phyloP scores from a whole-genome alignment of 1,140 invertebrate genomes.

The Campoletis sonorensis region DNA sequence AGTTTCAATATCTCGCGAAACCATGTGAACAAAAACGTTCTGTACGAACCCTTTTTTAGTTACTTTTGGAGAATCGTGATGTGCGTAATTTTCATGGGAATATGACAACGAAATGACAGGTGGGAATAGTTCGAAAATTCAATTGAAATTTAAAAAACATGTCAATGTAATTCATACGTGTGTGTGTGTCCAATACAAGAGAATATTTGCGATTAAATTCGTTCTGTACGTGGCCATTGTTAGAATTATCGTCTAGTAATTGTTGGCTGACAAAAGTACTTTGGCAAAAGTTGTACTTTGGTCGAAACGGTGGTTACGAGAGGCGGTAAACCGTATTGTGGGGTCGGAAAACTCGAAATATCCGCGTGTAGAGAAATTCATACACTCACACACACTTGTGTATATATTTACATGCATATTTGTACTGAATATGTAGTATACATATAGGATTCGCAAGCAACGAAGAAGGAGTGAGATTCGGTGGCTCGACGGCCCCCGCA shows the following conservation, averaged over 20 bases:
- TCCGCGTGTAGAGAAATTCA: background rate
- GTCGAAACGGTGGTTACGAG: background rate
- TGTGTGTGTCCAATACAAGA: too few species aligned
- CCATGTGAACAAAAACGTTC: too few species aligned
- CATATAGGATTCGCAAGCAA: conserved; percentile 20
- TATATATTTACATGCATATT: background rate
- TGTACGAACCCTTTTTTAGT: too few species aligned
- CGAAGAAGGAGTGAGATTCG: conserved; percentile 68
- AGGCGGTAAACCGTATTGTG: background rate
- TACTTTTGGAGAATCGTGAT: too few species aligned
- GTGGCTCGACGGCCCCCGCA: conserved; percentile 61
- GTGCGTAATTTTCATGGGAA: too few species aligned
- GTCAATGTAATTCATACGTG: too few species aligned
- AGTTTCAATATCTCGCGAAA: background rate
- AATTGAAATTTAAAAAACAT: too few species aligned
- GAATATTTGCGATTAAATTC: too few species aligned
- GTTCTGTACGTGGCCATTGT: background rate
- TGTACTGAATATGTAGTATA: background rate
- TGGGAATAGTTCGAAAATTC: too few species aligned
- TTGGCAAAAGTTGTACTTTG: too few species aligned
- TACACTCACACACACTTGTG: background rate
- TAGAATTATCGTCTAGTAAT: background rate
- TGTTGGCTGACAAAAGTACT: too few species aligned
- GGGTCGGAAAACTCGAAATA: background rate
- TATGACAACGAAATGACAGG: too few species aligned